Conservation (phyloP, 2,113 vertebrate species). For the Tringa solitaria region DNA sequence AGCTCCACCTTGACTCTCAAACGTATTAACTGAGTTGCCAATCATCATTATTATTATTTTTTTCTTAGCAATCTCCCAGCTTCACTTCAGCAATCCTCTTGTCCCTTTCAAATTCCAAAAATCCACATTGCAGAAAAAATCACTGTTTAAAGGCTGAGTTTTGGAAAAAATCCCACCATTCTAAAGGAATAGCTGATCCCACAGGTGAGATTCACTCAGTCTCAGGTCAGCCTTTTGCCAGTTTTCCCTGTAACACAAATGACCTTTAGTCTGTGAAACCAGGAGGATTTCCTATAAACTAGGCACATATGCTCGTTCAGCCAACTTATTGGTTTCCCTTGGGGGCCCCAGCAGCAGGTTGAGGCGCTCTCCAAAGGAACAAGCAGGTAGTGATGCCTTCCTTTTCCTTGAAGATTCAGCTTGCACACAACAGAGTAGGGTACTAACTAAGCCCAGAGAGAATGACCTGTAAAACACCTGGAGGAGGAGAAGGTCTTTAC, state of each 20-base stretch:
- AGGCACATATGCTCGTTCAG: not conserved
- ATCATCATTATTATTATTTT: conserved; percentile 20
- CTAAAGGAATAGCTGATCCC: not conserved
- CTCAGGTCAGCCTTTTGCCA: not conserved
- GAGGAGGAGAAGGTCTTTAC: not conserved
- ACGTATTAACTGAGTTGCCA: conserved; percentile 45
- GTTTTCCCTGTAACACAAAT: not conserved
- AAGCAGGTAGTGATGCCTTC: not conserved
- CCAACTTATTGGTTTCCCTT: not conserved
- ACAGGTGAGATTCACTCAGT: not conserved
- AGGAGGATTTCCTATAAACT: not conserved
- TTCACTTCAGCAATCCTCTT: conserved; percentile 40
- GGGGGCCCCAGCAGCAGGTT: not conserved
- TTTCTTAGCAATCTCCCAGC: conserved; percentile 15
- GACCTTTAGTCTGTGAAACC: not conserved
- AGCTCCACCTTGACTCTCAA: conserved; percentile 35
- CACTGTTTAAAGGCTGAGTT: not conserved
- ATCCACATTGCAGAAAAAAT: not conserved
- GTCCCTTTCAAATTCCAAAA: not conserved
- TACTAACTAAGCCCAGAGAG: not conserved
- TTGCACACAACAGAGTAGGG: not conserved
- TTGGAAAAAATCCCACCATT: not conserved
- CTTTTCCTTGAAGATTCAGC: not conserved
- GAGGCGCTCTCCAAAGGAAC: not conserved
- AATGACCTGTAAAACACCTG: not conserved